Percentiles rank a stretch among this genome's conserved stretches.
Conservation (phyloP, 1,140 invertebrate genomes). For the Anastrepha ludens region DNA sequence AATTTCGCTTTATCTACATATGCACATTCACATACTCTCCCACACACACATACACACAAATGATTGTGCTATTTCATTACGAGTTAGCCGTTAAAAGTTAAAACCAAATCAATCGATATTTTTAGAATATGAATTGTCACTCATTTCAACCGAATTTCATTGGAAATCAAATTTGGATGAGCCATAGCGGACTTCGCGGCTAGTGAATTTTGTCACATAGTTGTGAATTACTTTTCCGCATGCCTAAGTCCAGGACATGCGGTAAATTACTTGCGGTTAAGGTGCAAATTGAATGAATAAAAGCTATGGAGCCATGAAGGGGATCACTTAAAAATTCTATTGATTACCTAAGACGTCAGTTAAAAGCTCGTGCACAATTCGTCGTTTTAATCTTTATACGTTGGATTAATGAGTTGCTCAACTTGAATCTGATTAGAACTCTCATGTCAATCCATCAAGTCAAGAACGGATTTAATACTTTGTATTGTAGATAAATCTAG, state of each 20-base stretch:
- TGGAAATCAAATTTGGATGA: not conserved
- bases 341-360: not conserved
- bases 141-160: not conserved
- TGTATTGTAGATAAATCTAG: no score
- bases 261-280: not conserved
- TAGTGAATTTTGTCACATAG: not conserved
- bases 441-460: no score
- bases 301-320: not conserved
- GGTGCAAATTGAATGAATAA: not conserved
- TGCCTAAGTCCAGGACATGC: not conserved
- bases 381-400: not conserved
- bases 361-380: not conserved
- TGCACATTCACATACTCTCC: not conserved
- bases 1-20: not conserved
- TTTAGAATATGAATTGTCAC: constrained; percentile 29
- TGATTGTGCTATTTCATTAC: not conserved
- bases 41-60: not conserved
- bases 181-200: not conserved
- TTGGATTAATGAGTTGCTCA: not conserved
- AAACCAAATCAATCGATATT: constrained; percentile 27
- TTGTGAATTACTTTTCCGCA: constrained; percentile 3
- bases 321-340: not conserved
- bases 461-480: no score
- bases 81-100: not conserved
- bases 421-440: not conserved